Base-by-base conservation (phyloP, 2,113 vertebrate genomes). In the Chitala chitala region DNA sequence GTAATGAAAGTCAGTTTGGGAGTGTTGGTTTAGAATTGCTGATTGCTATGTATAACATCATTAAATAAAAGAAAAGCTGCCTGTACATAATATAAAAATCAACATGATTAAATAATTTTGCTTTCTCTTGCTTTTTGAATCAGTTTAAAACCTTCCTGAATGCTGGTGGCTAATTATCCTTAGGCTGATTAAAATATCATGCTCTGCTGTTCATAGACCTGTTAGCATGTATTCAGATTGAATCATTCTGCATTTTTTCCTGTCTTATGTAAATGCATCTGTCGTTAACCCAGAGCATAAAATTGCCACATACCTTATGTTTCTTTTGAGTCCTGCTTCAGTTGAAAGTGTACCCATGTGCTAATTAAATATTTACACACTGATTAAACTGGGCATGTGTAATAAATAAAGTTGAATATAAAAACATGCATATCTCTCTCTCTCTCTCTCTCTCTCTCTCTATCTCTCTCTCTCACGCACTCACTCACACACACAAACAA, bases 361-460 rank as follows among this genome's bases (percentile, higher is more conserved):
- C 33, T 38, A 79, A 72, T 73, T 71, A 63, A 74, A 74, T 78
- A 75, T 78, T 76, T 69, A 22, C 58, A 51, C 42, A 71, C 64
- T 66, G 71, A 54, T 72, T 76, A 72, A 76, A 75, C 50, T 54
- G n/a, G 6, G 20, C 29, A 15, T 51, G 9, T 71, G 76, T 65
- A 54, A 69, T 65, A 69, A 76, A 58, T 68, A 74, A 68, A 66
- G 53, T 64, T 40, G n/a, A 31, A 55, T 65, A 50, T 63, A 64
- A 73, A 76, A 46, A 64, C 63, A 71, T 74, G 69, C 7, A 17
- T 69, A 56, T 31, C n/a, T n/a, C n/a, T n/a, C n/a, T n/a, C n/a
- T n/a, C n/a, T n/a, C n/a, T n/a, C n/a, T n/a, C n/a, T n/a, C n/a
- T n/a, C n/a, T n/a, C n/a, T n/a, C n/a, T n/a, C n/a, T n/a, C n/a